Evolutionary conservation across 2,797 vertebrate genomes (phyloP), one percentile per base, ranked within the genome.

Genomic region (Carduelis carduelis): DNA sequence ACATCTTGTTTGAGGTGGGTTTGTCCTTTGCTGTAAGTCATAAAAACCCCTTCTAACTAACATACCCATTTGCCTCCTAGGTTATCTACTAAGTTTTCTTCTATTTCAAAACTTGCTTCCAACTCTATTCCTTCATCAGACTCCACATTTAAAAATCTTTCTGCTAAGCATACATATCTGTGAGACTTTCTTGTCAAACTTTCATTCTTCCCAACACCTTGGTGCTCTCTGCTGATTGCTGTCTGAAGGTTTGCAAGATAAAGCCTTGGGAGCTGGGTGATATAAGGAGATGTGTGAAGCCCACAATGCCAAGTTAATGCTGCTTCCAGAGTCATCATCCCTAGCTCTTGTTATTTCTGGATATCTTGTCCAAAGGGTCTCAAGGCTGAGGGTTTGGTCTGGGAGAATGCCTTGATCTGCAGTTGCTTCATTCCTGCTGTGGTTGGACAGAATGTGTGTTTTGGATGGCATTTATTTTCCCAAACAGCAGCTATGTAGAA

Each of bases 381-480:
- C 52, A 43, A 47, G 63, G 41, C 52, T 87, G 59, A 84, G 52
- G 21, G 63, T 90, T 92, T 84, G 65, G 14, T 87, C 70, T 65
- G 50, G 55, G 86, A 50, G 55, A 57, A 72, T 76, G 32, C 28
- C 63, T 93, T 41, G 41, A 85, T 41, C 56, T 16, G 9, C 52
- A 77, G 71, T 59, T 83, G 35, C 78, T 84, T 79, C 55, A 55
- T 49, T 90, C 66, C 12, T 82, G 52, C 86, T 60, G 43, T 28
- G 46, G 46, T 32, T 92, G 86, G 74, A 86, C 63, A 83, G 78
- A 74, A 66, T 13, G 1, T 4, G 2, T 89, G 64, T 90, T 95
- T 93, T 89, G 61, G 72, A 78, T 94, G 89, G 79, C 82, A 83
- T 89, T 94, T 37, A 46, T 85, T 91, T 91, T n/a, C 61, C 72